Percentiles rank a stretch among this genome's conserved stretches.
These are phyloP conservation scores for Apeltes quadracus DNA, from an alignment of 2,113 vertebrate genomes.

Conservation along the genomic window DNA sequence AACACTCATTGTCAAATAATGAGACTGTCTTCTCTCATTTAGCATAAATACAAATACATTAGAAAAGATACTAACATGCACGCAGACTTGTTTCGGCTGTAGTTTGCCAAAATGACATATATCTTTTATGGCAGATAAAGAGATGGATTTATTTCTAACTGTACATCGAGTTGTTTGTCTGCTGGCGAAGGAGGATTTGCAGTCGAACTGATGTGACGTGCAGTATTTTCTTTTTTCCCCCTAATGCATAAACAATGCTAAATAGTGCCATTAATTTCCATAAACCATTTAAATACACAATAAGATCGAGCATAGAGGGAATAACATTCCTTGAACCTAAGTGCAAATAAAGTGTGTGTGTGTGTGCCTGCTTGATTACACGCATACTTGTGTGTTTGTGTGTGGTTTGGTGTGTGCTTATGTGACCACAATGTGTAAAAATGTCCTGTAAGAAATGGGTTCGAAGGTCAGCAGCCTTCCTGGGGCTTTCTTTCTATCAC, in stretches of 20 bases:
- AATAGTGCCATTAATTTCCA: slow-evolving; percentile 56
- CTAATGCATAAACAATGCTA: slow-evolving; percentile 48
- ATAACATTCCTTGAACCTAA: slow-evolving; percentile 48
- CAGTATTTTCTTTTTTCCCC: not conserved
- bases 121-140: slow-evolving; percentile 41
- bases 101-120: slow-evolving; percentile 16
- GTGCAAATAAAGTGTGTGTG: slow-evolving; percentile 40
- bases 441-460: slow-evolving; percentile 66
- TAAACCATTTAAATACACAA: slow-evolving; percentile 59
- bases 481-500: slow-evolving; percentile 63
- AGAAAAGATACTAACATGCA: slow-evolving; percentile 3
- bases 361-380: not conserved
- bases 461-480: slow-evolving; percentile 63
- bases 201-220: slow-evolving; percentile 39
- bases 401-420: slow-evolving; percentile 21
- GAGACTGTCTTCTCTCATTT: not conserved
- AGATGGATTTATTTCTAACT: slow-evolving; percentile 32
- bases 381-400: not conserved
- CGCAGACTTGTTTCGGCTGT: slow-evolving; percentile 10
- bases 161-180: slow-evolving; percentile 38
- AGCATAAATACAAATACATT: not conserved
- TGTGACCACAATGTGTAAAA: slow-evolving; percentile 45
- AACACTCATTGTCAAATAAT: slow-evolving; percentile 26
- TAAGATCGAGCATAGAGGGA: slow-evolving; percentile 39
- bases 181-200: slow-evolving; percentile 26